Conservation (phyloP, 2,888 invertebrate genomes). For the Drosophila atripex region DNA sequence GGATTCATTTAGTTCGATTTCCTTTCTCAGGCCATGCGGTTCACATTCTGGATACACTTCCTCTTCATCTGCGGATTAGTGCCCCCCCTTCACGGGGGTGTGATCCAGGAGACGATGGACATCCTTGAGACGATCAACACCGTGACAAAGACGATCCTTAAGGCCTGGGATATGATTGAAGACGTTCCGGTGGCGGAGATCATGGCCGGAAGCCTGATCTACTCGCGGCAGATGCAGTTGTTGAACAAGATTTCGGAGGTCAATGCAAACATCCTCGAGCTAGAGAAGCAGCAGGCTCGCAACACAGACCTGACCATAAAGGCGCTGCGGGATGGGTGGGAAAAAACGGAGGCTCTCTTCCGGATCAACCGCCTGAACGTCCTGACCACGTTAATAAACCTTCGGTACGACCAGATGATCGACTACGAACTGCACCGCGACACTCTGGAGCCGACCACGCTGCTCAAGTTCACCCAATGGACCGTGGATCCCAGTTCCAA, state of each 20-base stretch:
- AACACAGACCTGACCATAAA: slow-evolving; percentile 34
- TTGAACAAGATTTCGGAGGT: slow-evolving; percentile 18
- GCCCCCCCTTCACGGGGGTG: background rate
- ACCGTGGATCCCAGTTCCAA: slow-evolving; percentile 28
- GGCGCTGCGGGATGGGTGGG: slow-evolving; percentile 17
- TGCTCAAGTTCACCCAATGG: slow-evolving; percentile 45
- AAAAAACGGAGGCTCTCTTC: slow-evolving; percentile 1
- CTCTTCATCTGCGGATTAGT: background rate
- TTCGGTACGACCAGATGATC: slow-evolving; percentile 18
- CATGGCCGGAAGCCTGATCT: slow-evolving; percentile 8
- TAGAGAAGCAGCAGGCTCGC: slow-evolving; percentile 32
- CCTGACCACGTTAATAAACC: slow-evolving; percentile 11
- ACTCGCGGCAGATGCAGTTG: slow-evolving; percentile 17
- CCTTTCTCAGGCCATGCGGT: background rate
- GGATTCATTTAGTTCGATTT: background rate
- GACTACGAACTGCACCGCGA: slow-evolving; percentile 21
- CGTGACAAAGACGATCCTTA: slow-evolving; percentile 15
- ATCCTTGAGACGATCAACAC: background rate
- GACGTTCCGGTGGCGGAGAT: background rate
- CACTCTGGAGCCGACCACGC: slow-evolving; percentile 21
- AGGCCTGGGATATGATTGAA: slow-evolving; percentile 22
- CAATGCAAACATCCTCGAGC: slow-evolving; percentile 19
- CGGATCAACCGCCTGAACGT: slow-evolving; percentile 19
- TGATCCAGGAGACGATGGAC: slow-evolving; percentile 17
- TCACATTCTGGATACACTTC: background rate